Base-by-base conservation (phyloP, 2,797 vertebrate species). In the Microctenopoma steveboyesi region DNA sequence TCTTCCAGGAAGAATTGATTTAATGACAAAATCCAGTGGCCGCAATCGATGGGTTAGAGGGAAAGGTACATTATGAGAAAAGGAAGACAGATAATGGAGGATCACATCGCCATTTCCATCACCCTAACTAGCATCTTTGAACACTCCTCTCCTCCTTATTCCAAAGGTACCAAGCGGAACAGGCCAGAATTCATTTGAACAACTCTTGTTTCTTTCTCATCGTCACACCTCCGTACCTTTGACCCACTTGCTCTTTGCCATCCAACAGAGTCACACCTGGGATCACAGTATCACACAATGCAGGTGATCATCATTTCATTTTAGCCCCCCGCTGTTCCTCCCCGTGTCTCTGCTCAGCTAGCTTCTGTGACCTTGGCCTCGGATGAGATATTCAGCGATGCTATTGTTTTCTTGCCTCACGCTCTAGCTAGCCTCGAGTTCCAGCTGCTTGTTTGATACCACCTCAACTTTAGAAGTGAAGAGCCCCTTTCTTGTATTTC, bases 1-100 rank as follows among this genome's bases (percentile, higher is more conserved):
- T 93, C 89, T 92, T 90, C 88, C 88, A 72, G 76, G 85, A 87
- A 88, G 83, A 89, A 94, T 93, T 92, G 92, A 94, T 94, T 94
- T 93, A 92, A 93, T 91, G 93, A 92, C 93, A 92, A 82, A 85
- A 82, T 90, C 83, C 91, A 81, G 81, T 89, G 86, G 86, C 91
- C 82, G 67, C 91, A 92, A 94, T 95, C 92, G 75, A 94, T 93
- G 90, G 81, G 46, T 85, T 83, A 81, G 88, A 90, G 82, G 89
- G 87, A 90, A 91, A 88, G 77, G 81, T 84, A 86, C 88, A 91
- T 93, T 92, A 93, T 91, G 90, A 90, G 90, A 83, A 91, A 87
- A 89, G 87, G 82, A 91, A 89, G 90, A 88, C 61, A 75, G 89
- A 93, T 93, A 92, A 95, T 92, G 87, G 86, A 88, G 89, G 87